Percentiles rank a stretch among this genome's conserved stretches.
Conservation (phyloP, 2,888 invertebrate genomes). For the Hipparchia sbordonii region DNA sequence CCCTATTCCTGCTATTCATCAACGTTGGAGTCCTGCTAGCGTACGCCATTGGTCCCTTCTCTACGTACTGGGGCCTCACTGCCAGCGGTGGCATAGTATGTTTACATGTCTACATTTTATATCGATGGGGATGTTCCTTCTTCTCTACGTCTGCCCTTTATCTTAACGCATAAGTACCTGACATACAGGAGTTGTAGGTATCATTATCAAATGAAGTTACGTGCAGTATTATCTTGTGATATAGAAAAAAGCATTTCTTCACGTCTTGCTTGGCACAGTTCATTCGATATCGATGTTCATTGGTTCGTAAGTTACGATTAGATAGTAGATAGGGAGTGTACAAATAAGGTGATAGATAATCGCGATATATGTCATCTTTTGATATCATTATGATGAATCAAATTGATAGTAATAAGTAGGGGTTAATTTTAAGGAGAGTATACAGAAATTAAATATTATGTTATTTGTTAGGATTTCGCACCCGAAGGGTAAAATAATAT, state of each 20-base stretch:
- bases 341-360: conserved; percentile 14
- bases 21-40: conserved; percentile 87
- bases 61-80: conserved; percentile 86
- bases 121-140: too few relatives aligned
- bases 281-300: conserved; percentile 24
- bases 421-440: too few relatives aligned
- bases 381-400: neutral
- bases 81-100: conserved; percentile 81
- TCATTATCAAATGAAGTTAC: conserved; percentile 25
- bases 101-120: too few relatives aligned
- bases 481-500: too few relatives aligned
- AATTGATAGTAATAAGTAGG: neutral
- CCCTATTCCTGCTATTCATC: conserved; percentile 90
- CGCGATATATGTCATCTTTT: neutral
- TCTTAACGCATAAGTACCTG: neutral
- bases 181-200: neutral
- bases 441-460: too few relatives aligned
- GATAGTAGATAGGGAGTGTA: conserved; percentile 22
- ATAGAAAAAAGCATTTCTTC: conserved; percentile 45
- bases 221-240: conserved; percentile 35
- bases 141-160: too few relatives aligned
- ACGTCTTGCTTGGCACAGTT: conserved; percentile 48
- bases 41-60: conserved; percentile 89
- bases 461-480: too few relatives aligned
- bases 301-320: conserved; percentile 29